Evolutionary conservation across 2,797 vertebrate species (phyloP).

Genomic region (Selene dorsalis): DNA sequence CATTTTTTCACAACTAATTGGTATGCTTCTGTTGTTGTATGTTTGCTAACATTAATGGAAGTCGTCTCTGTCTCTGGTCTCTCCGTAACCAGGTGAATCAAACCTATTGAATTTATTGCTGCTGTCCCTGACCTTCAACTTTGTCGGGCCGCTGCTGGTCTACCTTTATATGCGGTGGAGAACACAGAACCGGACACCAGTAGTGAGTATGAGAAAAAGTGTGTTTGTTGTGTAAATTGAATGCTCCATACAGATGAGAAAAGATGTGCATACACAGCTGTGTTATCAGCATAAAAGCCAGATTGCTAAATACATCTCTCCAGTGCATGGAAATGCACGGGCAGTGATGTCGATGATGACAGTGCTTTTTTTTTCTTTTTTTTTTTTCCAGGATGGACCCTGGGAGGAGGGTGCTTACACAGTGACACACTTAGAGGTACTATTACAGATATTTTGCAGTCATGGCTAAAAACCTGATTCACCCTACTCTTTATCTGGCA

Average conservation of each 20-base stretch:
- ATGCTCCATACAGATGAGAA: neutral
- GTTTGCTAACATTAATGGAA: neutral
- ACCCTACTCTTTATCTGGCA: neutral
- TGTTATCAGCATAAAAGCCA: neutral
- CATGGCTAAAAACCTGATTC: neutral
- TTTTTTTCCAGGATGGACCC: neutral
- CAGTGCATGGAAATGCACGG: too few species aligned
- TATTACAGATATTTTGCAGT: neutral
- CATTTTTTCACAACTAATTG: neutral
- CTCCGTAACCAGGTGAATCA: neutral
- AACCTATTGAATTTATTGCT: accelerated
- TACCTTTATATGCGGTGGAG: neutral
- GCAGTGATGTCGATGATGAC: too few species aligned
- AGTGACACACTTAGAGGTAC: neutral
- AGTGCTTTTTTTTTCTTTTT: neutral
- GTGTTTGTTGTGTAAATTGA: neutral
- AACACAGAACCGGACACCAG: accelerated
- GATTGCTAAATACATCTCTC: too few species aligned
- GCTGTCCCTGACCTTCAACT: accelerated
- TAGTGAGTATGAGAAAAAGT: neutral
- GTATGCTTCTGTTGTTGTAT: neutral
- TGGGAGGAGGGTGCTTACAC: neutral
- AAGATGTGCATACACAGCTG: neutral
- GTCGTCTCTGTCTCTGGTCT: conserved; percentile 3
- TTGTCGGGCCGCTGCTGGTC: neutral